A percentile compares a stretch with the other conserved stretches of the same genome.
These are phyloP conservation scores for Glaucopsyche alexis DNA, from an alignment of 2,888 invertebrate species.

Conservation along the genomic window DNA sequence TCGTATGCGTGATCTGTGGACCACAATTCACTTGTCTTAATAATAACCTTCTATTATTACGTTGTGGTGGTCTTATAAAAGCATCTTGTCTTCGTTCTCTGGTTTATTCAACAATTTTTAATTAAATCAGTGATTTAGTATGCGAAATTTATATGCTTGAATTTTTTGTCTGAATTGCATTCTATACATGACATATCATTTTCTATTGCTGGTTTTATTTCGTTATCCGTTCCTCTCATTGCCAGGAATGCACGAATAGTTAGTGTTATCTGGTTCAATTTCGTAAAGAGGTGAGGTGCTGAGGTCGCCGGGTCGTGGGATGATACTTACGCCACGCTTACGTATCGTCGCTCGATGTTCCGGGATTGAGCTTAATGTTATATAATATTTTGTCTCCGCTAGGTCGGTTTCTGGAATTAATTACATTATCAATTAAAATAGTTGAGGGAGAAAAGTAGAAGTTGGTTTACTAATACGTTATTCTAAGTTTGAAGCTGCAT, in stretches of 20 bases:
- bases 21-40: constrained; percentile 16
- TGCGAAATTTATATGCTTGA: not conserved
- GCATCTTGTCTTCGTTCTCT: not conserved
- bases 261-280: constrained; percentile 32
- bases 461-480: not conserved
- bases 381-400: not conserved
- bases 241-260: constrained; percentile 32
- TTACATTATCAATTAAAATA: not conserved
- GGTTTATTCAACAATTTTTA: not conserved
- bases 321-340: constrained; percentile 32
- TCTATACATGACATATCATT: too few species aligned
- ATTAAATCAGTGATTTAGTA: not conserved
- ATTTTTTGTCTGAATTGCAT: not conserved
- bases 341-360: constrained; percentile 27
- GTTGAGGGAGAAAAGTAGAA: not conserved
- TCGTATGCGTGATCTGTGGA: constrained; percentile 45
- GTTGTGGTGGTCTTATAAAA: not conserved
- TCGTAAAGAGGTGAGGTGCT: constrained; percentile 33
- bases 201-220: too few species aligned
- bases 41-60: constrained; percentile 2
- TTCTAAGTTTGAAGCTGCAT: too few species aligned
- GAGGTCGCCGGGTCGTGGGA: constrained; percentile 42
- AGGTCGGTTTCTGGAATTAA: not conserved
- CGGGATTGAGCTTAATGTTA: constrained; percentile 34
- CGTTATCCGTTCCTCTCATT: not conserved